Conservation (phyloP, 2,113 vertebrate species). For the Litocranius walleri region DNA sequence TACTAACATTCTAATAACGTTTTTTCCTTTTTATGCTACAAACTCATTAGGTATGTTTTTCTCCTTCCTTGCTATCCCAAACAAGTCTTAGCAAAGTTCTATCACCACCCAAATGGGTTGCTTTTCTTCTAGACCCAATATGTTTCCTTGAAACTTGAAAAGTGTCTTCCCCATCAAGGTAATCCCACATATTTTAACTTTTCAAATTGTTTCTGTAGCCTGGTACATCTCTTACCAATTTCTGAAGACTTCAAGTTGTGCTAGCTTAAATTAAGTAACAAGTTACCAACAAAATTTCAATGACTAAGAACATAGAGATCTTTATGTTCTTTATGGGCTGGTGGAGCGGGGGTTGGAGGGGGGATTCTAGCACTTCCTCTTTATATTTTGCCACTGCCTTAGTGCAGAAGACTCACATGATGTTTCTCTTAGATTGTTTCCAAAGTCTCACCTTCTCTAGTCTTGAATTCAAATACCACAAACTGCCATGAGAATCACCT, state of each 20-base stretch:
- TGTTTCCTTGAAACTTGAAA: not conserved
- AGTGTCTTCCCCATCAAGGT: not conserved
- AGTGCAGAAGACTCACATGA: not conserved
- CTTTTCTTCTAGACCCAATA: not conserved
- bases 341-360: fast-evolving
- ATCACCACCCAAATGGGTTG: not conserved
- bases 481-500: not conserved
- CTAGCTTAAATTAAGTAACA: not conserved
- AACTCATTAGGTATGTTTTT: not conserved
- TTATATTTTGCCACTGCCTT: not conserved
- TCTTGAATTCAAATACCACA: not conserved
- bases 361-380: not conserved
- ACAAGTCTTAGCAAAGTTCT: not conserved
- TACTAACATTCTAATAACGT: not conserved
- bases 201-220: not conserved
- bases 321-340: not conserved
- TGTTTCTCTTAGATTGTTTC: not conserved
- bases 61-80: not conserved
- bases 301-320: not conserved
- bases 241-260: not conserved
- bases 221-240: not conserved
- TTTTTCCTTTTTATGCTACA: not conserved
- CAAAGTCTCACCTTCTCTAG: not conserved
- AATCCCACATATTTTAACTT: not conserved
- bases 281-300: not conserved